Percentiles rank a stretch among this genome's conserved stretches.
Conservation (phyloP, 2,888 invertebrate genomes). For the Theretra japonica region DNA sequence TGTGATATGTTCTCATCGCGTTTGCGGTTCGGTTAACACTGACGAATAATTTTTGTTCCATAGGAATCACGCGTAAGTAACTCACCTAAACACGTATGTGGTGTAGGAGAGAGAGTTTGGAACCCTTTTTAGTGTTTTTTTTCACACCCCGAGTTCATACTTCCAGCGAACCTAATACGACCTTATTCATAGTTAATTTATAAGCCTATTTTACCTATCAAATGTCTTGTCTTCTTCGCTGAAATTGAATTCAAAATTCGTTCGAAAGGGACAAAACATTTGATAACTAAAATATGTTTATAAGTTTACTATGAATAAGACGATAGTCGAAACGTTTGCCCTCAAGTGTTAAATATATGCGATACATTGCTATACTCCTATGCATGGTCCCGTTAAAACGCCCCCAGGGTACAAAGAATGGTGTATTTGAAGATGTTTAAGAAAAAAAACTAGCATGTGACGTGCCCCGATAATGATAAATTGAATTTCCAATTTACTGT, state of each 20-base stretch:
- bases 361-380: constrained; percentile 46
- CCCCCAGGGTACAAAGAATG: constrained; percentile 7
- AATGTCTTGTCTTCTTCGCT: too few relatives aligned
- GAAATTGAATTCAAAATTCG: too few relatives aligned
- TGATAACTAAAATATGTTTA: too few relatives aligned
- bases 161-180: constrained; percentile 37
- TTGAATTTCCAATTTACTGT: constrained; percentile 1
- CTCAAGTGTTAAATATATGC: constrained; percentile 32
- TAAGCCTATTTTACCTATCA: too few relatives aligned
- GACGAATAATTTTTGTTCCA: constrained; percentile 79
- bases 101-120: constrained; percentile 64
- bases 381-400: constrained; percentile 55
- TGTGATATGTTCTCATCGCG: constrained; percentile 43
- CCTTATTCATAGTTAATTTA: too few relatives aligned
- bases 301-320: too few relatives aligned
- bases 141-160: constrained; percentile 25
- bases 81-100: constrained; percentile 67
- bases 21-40: constrained; percentile 62
- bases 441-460: constrained; percentile 1
- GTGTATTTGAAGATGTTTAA: constrained; percentile 12
- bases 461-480: background rate
- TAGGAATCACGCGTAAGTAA: constrained; percentile 85
- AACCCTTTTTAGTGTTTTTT: constrained; percentile 69
- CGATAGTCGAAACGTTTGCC: too few relatives aligned
- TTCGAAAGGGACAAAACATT: too few relatives aligned